Conservation (phyloP, 1,140 invertebrate species). For the Brachionus asplanchnoidis region DNA sequence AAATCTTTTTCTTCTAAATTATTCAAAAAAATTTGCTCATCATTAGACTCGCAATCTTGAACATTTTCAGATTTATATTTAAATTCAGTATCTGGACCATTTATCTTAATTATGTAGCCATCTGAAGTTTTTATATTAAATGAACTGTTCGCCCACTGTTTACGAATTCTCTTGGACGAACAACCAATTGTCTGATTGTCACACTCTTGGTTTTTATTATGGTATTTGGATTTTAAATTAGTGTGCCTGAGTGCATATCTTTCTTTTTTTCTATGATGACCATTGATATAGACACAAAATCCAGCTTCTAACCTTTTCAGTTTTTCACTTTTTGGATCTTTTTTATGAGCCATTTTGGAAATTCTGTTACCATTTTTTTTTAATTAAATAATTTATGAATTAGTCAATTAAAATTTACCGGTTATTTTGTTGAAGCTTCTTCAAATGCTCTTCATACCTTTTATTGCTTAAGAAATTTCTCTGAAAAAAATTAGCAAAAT, state of each 20-base stretch:
- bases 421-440: neutral
- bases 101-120: slow-evolving; percentile 16
- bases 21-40: neutral
- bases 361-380: neutral
- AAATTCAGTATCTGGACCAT: neutral
- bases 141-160: neutral
- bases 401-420: neutral
- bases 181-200: neutral
- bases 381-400: neutral
- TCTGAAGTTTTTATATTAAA: slow-evolving; percentile 29
- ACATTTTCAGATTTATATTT: neutral
- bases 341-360: neutral
- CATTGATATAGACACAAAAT: slow-evolving; percentile 26
- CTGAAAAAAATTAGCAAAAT: neutral
- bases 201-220: neutral
- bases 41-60: neutral
- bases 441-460: slow-evolving; percentile 11
- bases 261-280: neutral
- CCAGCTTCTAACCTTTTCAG: slow-evolving; percentile 9
- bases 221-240: neutral
- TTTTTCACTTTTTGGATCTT: neutral
- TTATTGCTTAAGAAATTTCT: neutral
- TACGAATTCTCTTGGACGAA: neutral
- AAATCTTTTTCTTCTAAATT: neutral
- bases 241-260: neutral